Base-by-base conservation (phyloP, 2,888 invertebrate genomes). In the Papilio protenor region DNA sequence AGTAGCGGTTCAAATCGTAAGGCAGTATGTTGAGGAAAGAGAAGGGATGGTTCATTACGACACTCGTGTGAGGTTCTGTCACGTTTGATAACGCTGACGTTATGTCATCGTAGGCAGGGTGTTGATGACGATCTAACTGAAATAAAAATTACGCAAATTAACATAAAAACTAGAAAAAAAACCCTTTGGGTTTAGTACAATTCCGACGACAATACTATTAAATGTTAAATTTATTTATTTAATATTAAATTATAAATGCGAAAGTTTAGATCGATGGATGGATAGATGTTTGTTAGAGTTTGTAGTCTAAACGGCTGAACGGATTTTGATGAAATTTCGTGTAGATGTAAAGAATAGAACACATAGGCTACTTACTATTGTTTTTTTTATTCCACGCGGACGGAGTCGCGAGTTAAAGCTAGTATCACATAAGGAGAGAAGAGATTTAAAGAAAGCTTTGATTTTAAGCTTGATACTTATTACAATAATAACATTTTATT, bases 1-100 rank as follows among this genome's bases (percentile, higher is more conserved):
- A 98, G 91, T 98, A 98, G 59, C 96, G 91, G 57, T 95, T 88
- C 79, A 96, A 89, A 85, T 96, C 94, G 70, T 90, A 88, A 0
- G 94, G 95, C 77, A 96, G 84, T 69, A 96, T 95, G 75, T 95
- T 92, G n/a, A 91, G 89, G 82, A 96, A 91, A 0, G 95, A 93
- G 82, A 96, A 93, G 0, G 95, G 94, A 16, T 94, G 85, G 45
- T 87, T 83, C 87, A 97, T 93, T 18, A 89, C 85, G 0, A 93
- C 91, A 33, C 92, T 91, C 0, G 94, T 88, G 81, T 95, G 95
- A 0, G 96, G 96, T 72, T 93, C 91, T 11, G 95, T 95, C 72
- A 97, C 95, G 77, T 95, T 92, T 6, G 91, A 87, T 5, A 97
- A 88, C 0, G 95, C 89, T 14, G 94, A 86, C 1, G 96, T 95